Conservation (phyloP, 2,888 invertebrate genomes). For the Pandemis corylana region DNA sequence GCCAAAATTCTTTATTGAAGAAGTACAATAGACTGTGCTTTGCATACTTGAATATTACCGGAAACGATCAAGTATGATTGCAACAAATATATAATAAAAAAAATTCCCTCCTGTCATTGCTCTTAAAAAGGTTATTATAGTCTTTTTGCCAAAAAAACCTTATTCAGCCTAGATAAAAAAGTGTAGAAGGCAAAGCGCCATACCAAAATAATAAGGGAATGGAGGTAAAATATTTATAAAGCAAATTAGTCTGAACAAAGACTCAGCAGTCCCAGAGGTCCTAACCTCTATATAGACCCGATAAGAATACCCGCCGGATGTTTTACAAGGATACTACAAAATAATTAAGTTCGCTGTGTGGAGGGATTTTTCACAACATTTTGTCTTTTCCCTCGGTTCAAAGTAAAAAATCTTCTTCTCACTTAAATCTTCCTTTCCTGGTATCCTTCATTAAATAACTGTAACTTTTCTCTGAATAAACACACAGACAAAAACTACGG, state of each 20-base stretch:
- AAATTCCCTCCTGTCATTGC: neutral
- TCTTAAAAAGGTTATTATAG: neutral
- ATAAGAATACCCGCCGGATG: conserved; percentile 22
- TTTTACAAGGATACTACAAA: conserved; percentile 24
- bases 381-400: neutral
- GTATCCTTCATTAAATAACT: neutral
- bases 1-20: too few relatives aligned
- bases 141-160: neutral
- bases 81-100: neutral
- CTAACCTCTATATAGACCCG: conserved; percentile 20
- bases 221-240: conserved; percentile 39
- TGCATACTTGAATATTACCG: neutral
- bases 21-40: neutral
- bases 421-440: neutral
- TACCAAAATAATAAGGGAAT: conserved; percentile 25
- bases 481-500: neutral
- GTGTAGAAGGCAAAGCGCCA: neutral
- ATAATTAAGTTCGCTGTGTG: conserved; percentile 27
- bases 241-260: conserved; percentile 39
- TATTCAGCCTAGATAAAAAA: neutral
- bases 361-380: conserved; percentile 11
- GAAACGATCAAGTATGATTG: neutral
- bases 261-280: conserved; percentile 35
- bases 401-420: neutral
- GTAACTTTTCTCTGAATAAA: neutral